Evolutionary conservation across 2,797 vertebrate genomes (phyloP), one percentile per base, ranked within the genome.

Genomic region (Pipistrellus pygmaeus): DNA sequence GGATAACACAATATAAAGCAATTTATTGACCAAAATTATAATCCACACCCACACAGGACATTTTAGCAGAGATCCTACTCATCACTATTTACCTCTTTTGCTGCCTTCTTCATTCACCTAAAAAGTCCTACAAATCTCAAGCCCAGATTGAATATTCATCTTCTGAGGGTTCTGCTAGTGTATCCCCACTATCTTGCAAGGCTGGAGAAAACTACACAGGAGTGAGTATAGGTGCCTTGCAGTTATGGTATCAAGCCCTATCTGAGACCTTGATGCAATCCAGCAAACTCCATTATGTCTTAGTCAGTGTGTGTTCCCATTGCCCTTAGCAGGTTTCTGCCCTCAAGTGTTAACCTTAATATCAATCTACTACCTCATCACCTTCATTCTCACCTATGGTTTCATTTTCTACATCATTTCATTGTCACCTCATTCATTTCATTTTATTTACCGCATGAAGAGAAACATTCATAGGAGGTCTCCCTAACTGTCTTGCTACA

Each of bases 371-470:
- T 41, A 60, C 3, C 30, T 48, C 2, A 20, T 80, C 6, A 1
- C 23, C 51, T 88, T 53, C 46, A 20, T 20, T 21, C 55, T 90
- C 15, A 27, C 38, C 72, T 30, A 57, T 1, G 44, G 12, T 48
- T 91, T 81, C 21, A 69, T 82, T 89, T 90, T 84, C 41, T 89
- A 5, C 55, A 14, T 46, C 14, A 60, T 82, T 68, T 87, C 21
- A 69, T 69, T 60, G 72, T 71, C n/a, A 46, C 15, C 86, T 35
- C 20, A 64, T 55, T 51, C 5, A 30, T 46, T 85, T 51, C 14
- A 48, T 48, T 73, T 81, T 73, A 30, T 72, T 35, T 32, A 20
- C 21, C n/a, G 44, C 44, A 95, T 18, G 32, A 72, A 84, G 9
- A 92, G 55, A 69, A 68, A 35, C 4, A 27, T 51, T 38, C 18